These are phyloP conservation scores for Zoanthus solanderi DNA, from an alignment of 92 coral and sea anemone species.

Conservation along the genomic window DNA sequence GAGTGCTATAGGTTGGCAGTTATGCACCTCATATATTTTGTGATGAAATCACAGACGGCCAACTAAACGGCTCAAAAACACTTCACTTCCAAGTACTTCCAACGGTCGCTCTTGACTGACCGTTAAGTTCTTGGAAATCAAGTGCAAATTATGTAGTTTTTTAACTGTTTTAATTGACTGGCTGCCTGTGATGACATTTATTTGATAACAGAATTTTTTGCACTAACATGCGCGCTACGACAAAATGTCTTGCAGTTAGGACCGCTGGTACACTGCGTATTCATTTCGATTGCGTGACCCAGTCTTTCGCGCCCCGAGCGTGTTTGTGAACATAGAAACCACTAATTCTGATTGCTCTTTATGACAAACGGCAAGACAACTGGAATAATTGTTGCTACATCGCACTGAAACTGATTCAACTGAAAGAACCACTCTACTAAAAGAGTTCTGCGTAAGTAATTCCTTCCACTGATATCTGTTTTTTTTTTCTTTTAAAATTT, in stretches of 20 bases:
- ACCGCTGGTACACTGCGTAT: slow-evolving; percentile 1
- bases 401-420: not conserved
- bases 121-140: no score
- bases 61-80: no score
- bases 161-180: no score
- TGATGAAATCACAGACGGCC: no score
- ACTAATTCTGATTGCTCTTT: not conserved
- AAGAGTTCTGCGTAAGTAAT: not conserved
- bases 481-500: not conserved
- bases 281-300: slow-evolving; percentile 17
- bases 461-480: not conserved
- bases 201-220: no score
- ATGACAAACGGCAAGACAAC: not conserved
- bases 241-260: not conserved
- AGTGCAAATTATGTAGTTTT: no score
- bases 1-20: no score
- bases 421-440: not conserved
- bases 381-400: not conserved
- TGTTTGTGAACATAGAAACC: not conserved
- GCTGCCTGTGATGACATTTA: no score
- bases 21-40: no score
- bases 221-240: not conserved
- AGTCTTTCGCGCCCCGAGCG: not conserved
- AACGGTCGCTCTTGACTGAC: no score
- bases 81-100: no score